A percentile compares a stretch with the other conserved stretches of the same genome.
These are phyloP conservation scores for Temnothorax rugatulus DNA, from an alignment of 2,888 invertebrate species.

Conservation along the genomic window DNA sequence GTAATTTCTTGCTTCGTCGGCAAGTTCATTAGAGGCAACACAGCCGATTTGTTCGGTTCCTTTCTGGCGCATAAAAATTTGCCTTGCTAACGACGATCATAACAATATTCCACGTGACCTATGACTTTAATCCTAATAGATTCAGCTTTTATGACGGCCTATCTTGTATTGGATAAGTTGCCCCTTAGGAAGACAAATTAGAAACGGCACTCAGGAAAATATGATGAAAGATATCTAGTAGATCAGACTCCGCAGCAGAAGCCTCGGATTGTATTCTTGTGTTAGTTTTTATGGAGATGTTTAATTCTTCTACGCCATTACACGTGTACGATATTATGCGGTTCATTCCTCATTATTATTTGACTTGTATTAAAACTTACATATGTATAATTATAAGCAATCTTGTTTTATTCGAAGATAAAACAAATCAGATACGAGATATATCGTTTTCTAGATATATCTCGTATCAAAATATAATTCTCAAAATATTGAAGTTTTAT, in stretches of 20 bases:
- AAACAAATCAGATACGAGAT: not conserved
- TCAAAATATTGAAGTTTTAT: not conserved
- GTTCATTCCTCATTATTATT: not conserved
- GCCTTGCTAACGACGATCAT: slow-evolving; percentile 48
- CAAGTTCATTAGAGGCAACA: slow-evolving; percentile 31
- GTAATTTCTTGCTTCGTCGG: slow-evolving; percentile 6
- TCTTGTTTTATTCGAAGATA: not conserved
- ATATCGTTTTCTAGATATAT: not conserved
- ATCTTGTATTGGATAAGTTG: slow-evolving; percentile 49
- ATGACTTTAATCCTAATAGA: slow-evolving; percentile 47
- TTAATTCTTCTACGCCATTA: slow-evolving; percentile 8
- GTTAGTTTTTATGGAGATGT: slow-evolving; percentile 20
- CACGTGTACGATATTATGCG: not conserved
- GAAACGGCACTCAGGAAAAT: slow-evolving; percentile 41
- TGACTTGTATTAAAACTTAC: not conserved
- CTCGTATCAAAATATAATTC: not conserved
- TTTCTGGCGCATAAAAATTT: slow-evolving; percentile 38
- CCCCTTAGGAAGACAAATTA: slow-evolving; percentile 33
- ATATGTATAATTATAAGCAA: slow-evolving; percentile 9
- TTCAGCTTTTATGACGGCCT: slow-evolving; percentile 29
- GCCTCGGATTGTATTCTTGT: not conserved
- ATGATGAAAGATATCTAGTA: slow-evolving; percentile 42
- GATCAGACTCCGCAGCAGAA: slow-evolving; percentile 36
- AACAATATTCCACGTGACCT: slow-evolving; percentile 49
- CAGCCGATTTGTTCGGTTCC: slow-evolving; percentile 1